A percentile compares a stretch with the other conserved stretches of the same genome.
These are phyloP conservation scores for Hetaerina titia DNA, from an alignment of 2,888 invertebrate species.

Conservation along the genomic window DNA sequence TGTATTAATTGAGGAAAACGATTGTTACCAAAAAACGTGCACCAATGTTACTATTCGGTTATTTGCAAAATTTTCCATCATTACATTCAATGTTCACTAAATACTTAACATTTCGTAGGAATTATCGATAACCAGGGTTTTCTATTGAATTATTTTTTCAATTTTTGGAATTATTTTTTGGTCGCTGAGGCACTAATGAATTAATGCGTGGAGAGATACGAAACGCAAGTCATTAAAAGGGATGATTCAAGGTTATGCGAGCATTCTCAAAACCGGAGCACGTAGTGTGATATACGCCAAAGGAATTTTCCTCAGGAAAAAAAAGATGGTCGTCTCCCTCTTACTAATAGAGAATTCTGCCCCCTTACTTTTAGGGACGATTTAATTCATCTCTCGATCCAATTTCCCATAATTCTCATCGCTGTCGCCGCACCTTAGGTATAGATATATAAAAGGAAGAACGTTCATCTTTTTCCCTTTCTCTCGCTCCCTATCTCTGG, in stretches of 20 bases:
- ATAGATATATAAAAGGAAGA: background rate
- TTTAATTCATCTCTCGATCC: slow-evolving; percentile 43
- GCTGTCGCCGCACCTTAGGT: background rate
- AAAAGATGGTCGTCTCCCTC: background rate
- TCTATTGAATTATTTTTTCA: background rate
- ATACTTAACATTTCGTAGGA: no score
- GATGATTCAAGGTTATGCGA: background rate
- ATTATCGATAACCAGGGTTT: background rate
- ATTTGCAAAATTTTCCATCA: background rate
- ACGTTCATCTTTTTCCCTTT: background rate
- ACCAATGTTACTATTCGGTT: no score
- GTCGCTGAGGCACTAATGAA: background rate
- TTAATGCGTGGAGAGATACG: background rate
- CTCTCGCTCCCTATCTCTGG: background rate
- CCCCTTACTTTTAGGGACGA: background rate
- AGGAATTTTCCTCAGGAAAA: slow-evolving; percentile 22
- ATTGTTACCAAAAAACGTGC: no score
- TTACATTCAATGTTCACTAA: no score
- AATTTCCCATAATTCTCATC: background rate
- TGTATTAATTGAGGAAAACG: no score
- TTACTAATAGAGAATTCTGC: background rate
- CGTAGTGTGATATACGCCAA: slow-evolving; percentile 42
- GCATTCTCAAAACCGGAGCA: slow-evolving; percentile 13
- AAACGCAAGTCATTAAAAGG: background rate
- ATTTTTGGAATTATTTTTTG: background rate